These are phyloP conservation scores for Vireo altiloquus DNA, from an alignment of 2,113 vertebrate species.

Conservation along the genomic window DNA sequence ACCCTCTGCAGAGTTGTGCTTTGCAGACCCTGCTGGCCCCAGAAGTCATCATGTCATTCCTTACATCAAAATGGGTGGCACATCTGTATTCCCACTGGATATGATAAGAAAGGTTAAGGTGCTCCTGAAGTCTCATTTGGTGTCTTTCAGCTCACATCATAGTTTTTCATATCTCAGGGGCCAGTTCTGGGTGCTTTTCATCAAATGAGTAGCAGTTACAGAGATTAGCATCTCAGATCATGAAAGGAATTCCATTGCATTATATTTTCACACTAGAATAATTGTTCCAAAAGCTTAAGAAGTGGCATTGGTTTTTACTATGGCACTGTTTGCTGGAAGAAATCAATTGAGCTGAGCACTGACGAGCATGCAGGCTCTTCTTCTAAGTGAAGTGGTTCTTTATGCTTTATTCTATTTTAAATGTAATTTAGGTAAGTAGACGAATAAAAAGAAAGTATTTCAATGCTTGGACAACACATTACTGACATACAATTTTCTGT, in stretches of 20 bases:
- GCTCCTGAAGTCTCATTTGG: neutral
- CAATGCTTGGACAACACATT: neutral
- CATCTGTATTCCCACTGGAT: neutral
- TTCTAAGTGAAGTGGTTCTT: slow-evolving; percentile 32
- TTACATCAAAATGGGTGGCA: neutral
- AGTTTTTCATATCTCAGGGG: neutral
- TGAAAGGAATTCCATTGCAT: neutral
- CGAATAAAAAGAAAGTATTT: slow-evolving; percentile 28
- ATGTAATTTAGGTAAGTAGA: slow-evolving; percentile 13
- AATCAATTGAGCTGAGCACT: slow-evolving; percentile 17
- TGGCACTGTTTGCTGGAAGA: neutral
- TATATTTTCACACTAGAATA: slow-evolving; percentile 13
- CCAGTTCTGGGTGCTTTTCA: neutral
- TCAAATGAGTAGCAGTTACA: neutral
- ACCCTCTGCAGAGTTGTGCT: neutral
- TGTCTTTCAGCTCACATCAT: neutral
- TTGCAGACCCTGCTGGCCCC: neutral
- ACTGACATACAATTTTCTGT: slow-evolving; percentile 29
- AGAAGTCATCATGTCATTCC: neutral
- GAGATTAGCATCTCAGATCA: neutral
- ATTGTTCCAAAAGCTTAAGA: neutral
- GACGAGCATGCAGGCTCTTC: slow-evolving; percentile 1
- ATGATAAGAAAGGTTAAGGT: neutral
- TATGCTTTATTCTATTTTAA: slow-evolving; percentile 41
- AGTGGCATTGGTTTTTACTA: neutral